A percentile compares a stretch with the other conserved stretches of the same genome.
Conservation (phyloP, 2,888 invertebrate genomes). For the Mactromeris polynyma region DNA sequence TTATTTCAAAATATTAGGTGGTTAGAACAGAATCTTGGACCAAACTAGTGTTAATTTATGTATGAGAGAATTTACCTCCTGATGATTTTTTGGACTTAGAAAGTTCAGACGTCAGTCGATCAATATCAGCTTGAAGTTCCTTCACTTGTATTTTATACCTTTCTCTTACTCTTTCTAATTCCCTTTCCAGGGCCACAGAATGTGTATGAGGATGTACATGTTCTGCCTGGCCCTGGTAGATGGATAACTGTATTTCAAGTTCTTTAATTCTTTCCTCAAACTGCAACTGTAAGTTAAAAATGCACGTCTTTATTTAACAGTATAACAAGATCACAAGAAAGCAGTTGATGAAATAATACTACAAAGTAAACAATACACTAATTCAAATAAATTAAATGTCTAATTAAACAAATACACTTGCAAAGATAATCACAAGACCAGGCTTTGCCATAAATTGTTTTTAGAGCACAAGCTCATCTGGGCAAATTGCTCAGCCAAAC, state of each 20-base stretch:
- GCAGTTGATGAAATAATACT: not conserved
- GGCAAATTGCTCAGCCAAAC: too few species aligned
- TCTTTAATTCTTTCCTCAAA: conserved; percentile 85
- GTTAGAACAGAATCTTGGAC: too few species aligned
- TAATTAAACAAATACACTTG: not conserved
- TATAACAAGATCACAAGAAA: not conserved
- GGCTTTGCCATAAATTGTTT: not conserved
- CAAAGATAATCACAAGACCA: too few species aligned
- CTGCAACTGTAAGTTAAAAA: conserved; percentile 78
- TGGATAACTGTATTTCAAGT: conserved; percentile 81
- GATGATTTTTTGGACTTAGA: conserved; percentile 73
- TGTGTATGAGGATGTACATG: conserved; percentile 84
- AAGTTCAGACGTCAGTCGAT: conserved; percentile 77
- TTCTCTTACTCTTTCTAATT: conserved; percentile 84
- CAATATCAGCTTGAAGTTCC: conserved; percentile 80
- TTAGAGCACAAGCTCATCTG: too few species aligned
- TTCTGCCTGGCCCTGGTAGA: conserved; percentile 72
- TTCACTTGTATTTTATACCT: conserved; percentile 79
- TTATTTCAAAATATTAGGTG: too few species aligned
- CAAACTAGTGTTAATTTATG: too few species aligned
- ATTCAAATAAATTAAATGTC: not conserved
- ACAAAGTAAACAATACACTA: not conserved
- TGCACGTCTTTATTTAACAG: not conserved
- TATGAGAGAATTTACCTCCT: conserved; percentile 73
- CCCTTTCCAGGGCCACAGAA: conserved; percentile 81